Base-by-base conservation (phyloP, 2,888 invertebrate genomes). In the Tipula confusa region DNA sequence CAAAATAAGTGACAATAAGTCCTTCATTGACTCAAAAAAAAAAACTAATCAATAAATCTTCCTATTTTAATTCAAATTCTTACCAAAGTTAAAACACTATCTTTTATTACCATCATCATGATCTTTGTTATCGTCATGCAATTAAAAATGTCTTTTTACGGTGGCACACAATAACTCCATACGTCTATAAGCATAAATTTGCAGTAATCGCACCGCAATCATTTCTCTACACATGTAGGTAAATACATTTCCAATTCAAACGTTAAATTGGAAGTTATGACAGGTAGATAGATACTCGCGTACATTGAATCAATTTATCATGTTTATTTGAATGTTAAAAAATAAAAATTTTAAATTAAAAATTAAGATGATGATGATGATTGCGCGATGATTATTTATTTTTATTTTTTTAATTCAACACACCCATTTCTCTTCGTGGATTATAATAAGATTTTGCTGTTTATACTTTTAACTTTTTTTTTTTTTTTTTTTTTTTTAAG, bases 211-310 rank as follows among this genome's bases (percentile, higher is more conserved):
- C 15, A 43, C 43, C 43, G 43, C 15, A 43, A 64, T 24, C 64
- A 2, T 64, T 64, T 24, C 18, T 18, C 0, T 64, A 9, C 24
- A 64, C 64, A 9, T 64, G 15, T 31, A 38, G 38, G n/a, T 13
- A 13, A 13, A 38, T 4, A 9, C 64, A 64, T 64, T 64, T 64
- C 24, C 64, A 24, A 43, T 43, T 43, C 15, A 43, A 43, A 43
- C 43, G 6, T 64, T 64, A 24, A 64, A 64, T 64, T 64, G 64
- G 64, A 64, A 24, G 64, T 64, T 64, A 64, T 64, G 64, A 64
- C 64, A 64, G 64, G 64, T 64, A 64, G 24, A 64, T 64, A 64
- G n/a, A n/a, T n/a, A n/a, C n/a, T n/a, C n/a, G n/a, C n/a, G n/a
- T n/a, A n/a, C 24, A 64, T 64, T 64, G 64, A 64, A 64, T 64